Evolutionary conservation across 2,113 vertebrate genomes (phyloP).

Genomic region (Anarhynchus alexandrinus): DNA sequence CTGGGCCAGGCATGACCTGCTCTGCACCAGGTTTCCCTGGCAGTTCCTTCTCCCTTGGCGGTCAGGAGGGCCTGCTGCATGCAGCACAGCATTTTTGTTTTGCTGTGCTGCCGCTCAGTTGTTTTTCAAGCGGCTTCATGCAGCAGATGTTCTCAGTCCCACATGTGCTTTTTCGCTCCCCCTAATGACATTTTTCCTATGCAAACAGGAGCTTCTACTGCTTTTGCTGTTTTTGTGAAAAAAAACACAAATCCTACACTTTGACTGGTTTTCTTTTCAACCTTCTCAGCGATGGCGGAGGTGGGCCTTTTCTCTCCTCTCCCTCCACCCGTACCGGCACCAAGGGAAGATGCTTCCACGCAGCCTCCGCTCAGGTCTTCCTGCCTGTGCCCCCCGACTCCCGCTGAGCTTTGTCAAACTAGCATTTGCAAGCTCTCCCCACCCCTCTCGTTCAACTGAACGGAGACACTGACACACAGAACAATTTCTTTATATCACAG

Average conservation of each 20-base stretch:
- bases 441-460: neutral
- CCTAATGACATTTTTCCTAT: slow-evolving; percentile 69
- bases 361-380: neutral
- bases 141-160: slow-evolving; percentile 72
- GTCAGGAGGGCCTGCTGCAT: neutral
- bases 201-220: slow-evolving; percentile 64
- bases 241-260: slow-evolving; percentile 37
- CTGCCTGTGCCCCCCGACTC: neutral
- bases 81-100: neutral
- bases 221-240: slow-evolving; percentile 61
- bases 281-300: neutral
- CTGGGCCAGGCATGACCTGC: neutral
- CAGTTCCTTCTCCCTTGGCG: neutral
- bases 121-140: slow-evolving; percentile 29
- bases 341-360: slow-evolving; percentile 6
- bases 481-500: neutral
- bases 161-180: slow-evolving; percentile 56
- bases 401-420: neutral
- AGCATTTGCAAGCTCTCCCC: neutral
- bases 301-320: slow-evolving; percentile 16
- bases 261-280: slow-evolving; percentile 22
- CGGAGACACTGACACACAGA: neutral
- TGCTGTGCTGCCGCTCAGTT: slow-evolving; percentile 11
- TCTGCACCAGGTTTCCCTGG: neutral
- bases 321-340: neutral